A percentile compares a stretch with the other conserved stretches of the same genome.
These are phyloP conservation scores for Rhizomys pruinosus DNA, from an alignment of 2,113 vertebrate species.

Conservation along the genomic window DNA sequence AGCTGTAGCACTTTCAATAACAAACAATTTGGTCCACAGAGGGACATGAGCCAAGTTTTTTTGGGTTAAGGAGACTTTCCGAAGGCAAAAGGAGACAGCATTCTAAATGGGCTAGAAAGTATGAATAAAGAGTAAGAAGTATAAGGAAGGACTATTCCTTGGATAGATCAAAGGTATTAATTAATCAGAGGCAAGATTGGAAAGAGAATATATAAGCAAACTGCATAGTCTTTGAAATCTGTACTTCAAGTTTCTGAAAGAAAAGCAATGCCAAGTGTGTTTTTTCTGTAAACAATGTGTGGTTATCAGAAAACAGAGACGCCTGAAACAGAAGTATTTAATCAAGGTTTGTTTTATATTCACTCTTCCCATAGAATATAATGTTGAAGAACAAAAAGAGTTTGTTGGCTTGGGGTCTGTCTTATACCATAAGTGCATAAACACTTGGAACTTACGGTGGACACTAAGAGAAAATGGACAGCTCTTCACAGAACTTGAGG, in stretches of 20 bases:
- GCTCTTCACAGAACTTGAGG: not conserved
- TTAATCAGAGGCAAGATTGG: not conserved
- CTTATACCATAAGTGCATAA: not conserved
- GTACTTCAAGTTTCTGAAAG: not conserved
- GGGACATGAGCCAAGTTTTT: not conserved
- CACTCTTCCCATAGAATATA: not conserved
- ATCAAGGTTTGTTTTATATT: not conserved
- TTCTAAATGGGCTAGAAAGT: not conserved
- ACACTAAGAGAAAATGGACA: not conserved
- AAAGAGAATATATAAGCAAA: not conserved
- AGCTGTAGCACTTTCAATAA: not conserved
- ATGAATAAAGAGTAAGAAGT: not conserved
- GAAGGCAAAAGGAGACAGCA: conserved; percentile 2
- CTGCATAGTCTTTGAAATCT: not conserved
- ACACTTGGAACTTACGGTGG: not conserved
- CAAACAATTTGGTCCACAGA: conserved; percentile 31
- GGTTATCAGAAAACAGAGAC: not conserved
- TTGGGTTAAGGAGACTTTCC: not conserved
- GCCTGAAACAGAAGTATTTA: not conserved
- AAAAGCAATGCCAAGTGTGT: not conserved
- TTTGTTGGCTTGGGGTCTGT: not conserved
- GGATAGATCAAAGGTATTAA: not conserved
- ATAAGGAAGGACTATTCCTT: not conserved
- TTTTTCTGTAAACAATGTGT: conserved; percentile 14
- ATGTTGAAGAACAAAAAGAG: not conserved